phyloP scores from a whole-genome alignment of 2,888 invertebrate genomes.

The Sphecodes monilicornis region DNA sequence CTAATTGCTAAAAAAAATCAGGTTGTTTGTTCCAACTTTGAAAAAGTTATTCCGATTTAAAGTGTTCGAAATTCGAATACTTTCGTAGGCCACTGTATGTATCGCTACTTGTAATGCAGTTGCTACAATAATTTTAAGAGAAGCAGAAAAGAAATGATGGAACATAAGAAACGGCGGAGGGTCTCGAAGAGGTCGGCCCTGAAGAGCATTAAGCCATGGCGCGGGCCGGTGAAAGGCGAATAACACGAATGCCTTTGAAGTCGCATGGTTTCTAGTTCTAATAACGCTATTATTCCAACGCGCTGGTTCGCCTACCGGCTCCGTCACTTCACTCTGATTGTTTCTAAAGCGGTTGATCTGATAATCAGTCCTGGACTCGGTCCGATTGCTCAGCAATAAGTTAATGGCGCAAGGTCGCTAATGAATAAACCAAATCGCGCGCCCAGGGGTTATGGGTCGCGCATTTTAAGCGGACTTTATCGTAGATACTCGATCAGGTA shows the following conservation, averaged over 20 bases:
- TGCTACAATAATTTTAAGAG: not conserved
- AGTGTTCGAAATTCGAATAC: too few relatives aligned
- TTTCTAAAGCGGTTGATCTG: slow-evolving; percentile 1
- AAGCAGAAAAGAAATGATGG: slow-evolving; percentile 36
- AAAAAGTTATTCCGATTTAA: too few relatives aligned
- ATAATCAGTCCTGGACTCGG: not conserved
- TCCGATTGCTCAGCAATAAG: slow-evolving; percentile 11
- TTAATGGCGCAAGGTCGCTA: slow-evolving; percentile 29
- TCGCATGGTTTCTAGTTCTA: slow-evolving; percentile 66
- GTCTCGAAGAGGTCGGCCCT: slow-evolving; percentile 60
- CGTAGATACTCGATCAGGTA: not conserved
- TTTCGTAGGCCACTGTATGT: too few relatives aligned
- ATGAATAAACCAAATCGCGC: slow-evolving; percentile 25
- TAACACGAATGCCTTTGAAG: slow-evolving; percentile 65
- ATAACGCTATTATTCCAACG: slow-evolving; percentile 67
- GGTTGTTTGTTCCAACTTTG: too few relatives aligned
- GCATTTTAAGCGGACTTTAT: not conserved
- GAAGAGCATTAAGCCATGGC: slow-evolving; percentile 56
- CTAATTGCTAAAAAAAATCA: too few relatives aligned
- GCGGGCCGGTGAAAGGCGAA: slow-evolving; percentile 66
- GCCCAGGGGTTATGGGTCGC: slow-evolving; percentile 6
- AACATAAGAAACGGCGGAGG: slow-evolving; percentile 45
- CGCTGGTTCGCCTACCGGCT: slow-evolving; percentile 46
- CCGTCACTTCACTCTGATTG: slow-evolving; percentile 18
- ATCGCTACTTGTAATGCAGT: not conserved